Evolutionary conservation across 1,140 invertebrate genomes (phyloP), one percentile per base, ranked within the genome.

Genomic region (Colletes latitarsis): DNA sequence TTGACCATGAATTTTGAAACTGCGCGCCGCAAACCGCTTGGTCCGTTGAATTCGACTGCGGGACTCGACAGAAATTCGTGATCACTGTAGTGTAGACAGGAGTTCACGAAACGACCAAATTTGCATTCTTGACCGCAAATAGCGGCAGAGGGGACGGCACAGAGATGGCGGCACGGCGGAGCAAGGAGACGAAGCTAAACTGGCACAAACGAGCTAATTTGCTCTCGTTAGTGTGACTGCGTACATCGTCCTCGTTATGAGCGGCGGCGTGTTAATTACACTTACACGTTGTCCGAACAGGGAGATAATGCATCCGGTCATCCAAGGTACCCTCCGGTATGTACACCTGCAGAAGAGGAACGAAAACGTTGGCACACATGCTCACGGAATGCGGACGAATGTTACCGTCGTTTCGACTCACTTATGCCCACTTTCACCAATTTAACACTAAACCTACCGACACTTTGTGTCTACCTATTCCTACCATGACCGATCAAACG

Each of bases 111-210:
- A 86, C 74, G 72, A 79, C 81, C 83, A 83, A 89, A 90, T 91
- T 90, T 91, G 89, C 88, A 91, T 91, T 90, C 88, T 89, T 88
- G 88, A 90, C 89, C 88, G 83, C 87, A 85, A 89, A 89, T 85
- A 86, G 87, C 76, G 74, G 55, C 80, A 71, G 80, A 79, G 73
- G 74, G 69, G 75, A 55, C 66, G 30, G 57, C 43, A 60, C 60
- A 67, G 49, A 57, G 66, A 67, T 52, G 67, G 53, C 55, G 52
- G 57, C 63, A 67, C 71, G 80, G 66, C 57, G 70, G 70, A 77
- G 85, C 80, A 84, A 83, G 86, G 78, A 83, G 86, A 82, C 66
- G 79, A 82, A 79, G 71, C 85, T 86, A 89, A 89, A 89, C 88
- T 89, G 88, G 84, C 88, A 86, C 85, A 85, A 87, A 89, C 83